phyloP scores from a whole-genome alignment of 2,113 vertebrate species.

The Canis aureus region DNA sequence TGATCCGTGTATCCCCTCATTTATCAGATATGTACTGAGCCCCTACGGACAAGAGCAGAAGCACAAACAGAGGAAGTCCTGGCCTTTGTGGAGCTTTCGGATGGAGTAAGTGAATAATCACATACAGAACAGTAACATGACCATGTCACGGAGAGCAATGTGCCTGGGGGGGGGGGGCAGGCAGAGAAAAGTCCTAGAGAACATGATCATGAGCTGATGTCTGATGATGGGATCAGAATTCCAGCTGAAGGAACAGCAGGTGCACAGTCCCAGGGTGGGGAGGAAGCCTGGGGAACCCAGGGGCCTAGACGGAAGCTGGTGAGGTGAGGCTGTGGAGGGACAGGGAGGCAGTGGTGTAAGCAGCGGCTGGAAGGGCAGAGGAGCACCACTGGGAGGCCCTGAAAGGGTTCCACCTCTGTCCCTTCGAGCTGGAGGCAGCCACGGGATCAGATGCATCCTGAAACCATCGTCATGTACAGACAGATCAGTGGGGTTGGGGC shows the following conservation, averaged over 20 bases:
- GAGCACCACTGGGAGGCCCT: not conserved
- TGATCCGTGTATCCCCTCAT: rapidly evolving
- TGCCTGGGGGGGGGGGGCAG: rapidly evolving
- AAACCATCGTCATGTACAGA: not conserved
- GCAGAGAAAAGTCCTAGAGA: not conserved
- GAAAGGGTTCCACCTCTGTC: not conserved
- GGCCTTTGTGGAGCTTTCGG: not conserved
- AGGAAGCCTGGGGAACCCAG: rapidly evolving
- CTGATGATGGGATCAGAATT: not conserved
- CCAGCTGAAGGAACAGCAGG: not conserved
- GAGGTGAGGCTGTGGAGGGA: not conserved
- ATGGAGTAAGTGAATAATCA: rapidly evolving
- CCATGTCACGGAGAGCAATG: rapidly evolving
- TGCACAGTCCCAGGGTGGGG: not conserved
- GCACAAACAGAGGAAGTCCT: not conserved
- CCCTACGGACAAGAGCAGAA: rapidly evolving
- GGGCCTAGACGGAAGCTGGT: rapidly evolving
- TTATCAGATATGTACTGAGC: not conserved
- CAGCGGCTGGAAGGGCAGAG: not conserved
- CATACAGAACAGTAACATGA: not conserved
- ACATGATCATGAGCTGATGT: not conserved
- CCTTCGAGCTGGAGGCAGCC: not conserved
- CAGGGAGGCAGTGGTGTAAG: not conserved
- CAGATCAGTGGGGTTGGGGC: not conserved
- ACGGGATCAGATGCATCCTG: rapidly evolving